These are phyloP conservation scores for Alectura lathami DNA, from an alignment of 2,113 vertebrate species.

Conservation along the genomic window DNA sequence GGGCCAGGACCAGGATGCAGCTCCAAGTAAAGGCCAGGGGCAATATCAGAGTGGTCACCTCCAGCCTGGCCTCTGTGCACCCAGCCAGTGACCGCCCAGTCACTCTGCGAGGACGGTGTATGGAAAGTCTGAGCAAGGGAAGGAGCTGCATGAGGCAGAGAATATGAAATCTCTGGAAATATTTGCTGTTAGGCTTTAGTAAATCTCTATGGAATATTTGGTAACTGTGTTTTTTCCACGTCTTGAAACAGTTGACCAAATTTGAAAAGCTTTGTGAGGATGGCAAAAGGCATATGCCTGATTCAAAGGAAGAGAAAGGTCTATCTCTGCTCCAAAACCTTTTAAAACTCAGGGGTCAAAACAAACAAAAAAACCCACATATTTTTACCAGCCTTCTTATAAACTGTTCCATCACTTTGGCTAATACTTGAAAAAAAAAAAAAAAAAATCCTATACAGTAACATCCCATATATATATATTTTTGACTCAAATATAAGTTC, in stretches of 20 bases:
- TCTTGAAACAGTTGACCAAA: neutral
- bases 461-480: neutral
- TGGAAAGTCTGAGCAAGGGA: constrained; percentile 55
- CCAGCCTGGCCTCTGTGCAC: neutral
- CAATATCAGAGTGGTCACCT: neutral
- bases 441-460: neutral
- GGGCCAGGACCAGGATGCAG: fast-evolving
- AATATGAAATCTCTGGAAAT: constrained; percentile 66
- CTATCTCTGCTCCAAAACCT: neutral
- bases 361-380: too few relatives aligned
- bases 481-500: neutral
- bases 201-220: constrained; percentile 59
- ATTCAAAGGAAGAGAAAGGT: constrained; percentile 13
- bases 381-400: neutral
- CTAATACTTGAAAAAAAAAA: neutral
- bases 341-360: neutral
- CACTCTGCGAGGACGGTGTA: neutral
- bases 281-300: constrained; percentile 9
- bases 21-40: neutral
- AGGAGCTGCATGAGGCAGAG: constrained; percentile 4
- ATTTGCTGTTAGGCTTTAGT: constrained; percentile 50
- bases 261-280: constrained; percentile 1
- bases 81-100: constrained; percentile 19
- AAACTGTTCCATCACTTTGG: neutral
- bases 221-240: constrained; percentile 14